Evolutionary conservation across 2,888 invertebrate species (phyloP).

Genomic region (Phlogophora meticulosa): DNA sequence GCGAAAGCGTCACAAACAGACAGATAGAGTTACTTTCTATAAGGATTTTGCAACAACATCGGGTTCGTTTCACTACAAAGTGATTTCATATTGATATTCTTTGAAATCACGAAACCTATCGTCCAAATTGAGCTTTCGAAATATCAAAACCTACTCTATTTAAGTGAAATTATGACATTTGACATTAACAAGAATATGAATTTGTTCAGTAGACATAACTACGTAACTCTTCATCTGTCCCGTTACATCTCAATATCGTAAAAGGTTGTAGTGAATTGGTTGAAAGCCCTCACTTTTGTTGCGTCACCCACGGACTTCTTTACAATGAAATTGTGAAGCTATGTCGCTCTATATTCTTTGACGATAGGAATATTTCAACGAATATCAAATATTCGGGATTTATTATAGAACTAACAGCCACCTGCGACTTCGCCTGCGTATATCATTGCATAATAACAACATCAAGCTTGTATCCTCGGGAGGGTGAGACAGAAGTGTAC

Average conservation of each 20-base stretch:
- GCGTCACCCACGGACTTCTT: slow-evolving; percentile 13
- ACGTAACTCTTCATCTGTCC: slow-evolving; percentile 32
- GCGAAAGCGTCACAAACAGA: too few relatives aligned
- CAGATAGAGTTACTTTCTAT: too few relatives aligned
- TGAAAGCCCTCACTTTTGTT: slow-evolving; percentile 37
- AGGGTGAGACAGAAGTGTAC: too few relatives aligned
- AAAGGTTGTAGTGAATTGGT: slow-evolving; percentile 54
- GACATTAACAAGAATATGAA: slow-evolving; percentile 3
- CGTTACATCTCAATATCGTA: slow-evolving; percentile 56
- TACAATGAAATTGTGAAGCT: slow-evolving; percentile 33
- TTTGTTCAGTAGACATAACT: slow-evolving; percentile 27
- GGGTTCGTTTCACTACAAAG: too few relatives aligned
- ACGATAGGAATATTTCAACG: slow-evolving; percentile 27
- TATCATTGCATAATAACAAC: too few relatives aligned
- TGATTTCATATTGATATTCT: background rate
- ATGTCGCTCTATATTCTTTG: slow-evolving; percentile 28
- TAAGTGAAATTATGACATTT: slow-evolving; percentile 23
- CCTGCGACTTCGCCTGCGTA: too few relatives aligned
- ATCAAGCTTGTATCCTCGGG: too few relatives aligned
- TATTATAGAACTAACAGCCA: slow-evolving; percentile 10
- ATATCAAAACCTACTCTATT: slow-evolving; percentile 28
- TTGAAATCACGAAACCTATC: background rate
- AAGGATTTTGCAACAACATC: background rate
- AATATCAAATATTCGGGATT: slow-evolving; percentile 14
- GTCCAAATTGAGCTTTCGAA: slow-evolving; percentile 9